Base-by-base conservation (phyloP, 1,140 invertebrate genomes). In the Panagrolaimus sp. region DNA sequence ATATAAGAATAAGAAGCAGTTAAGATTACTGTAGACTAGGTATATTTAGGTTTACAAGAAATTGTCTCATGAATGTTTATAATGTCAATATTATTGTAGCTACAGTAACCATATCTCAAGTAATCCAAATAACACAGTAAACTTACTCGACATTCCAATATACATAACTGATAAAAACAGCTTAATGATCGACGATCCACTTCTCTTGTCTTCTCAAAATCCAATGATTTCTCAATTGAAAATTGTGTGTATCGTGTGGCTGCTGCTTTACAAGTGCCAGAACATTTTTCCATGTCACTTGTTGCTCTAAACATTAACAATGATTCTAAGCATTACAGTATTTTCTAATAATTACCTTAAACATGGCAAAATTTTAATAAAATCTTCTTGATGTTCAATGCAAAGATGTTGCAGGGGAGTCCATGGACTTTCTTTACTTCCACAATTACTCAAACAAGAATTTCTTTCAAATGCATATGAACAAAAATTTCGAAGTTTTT, bases 101-200 rank as follows among this genome's bases (percentile, higher is more conserved):
- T n/a, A n/a, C n/a, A n/a, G n/a, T n/a, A n/a, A n/a, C n/a, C n/a
- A n/a, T n/a, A n/a, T n/a, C n/a, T n/a, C n/a, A n/a, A n/a, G n/a
- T n/a, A n/a, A n/a, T n/a, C n/a, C n/a, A n/a, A 53, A 1, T 23
- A 53, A 11, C 1, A 9, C 9, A 53, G 9, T n/a, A 1, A 53
- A 53, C 51, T 14, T 27, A 53, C 51, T 27, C 51, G 20, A 27
- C 51, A 57, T 27, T 57, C 51, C 51, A 57, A 57, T 5, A 57
- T 57, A 8, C 51, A 57, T 27, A 57, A 57, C n/a, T 57, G 51
- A 57, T 57, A 57, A 57, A 25, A 57, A 20, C 51, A 57, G 20
- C 20, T 57, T 5, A 20, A 16, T 5, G 20, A 20, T 11, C 51
- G 51, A 16, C 9, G 20, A 23, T 57, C 51, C 9, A 57, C 51